Evolutionary conservation across 2,888 invertebrate genomes (phyloP), one percentile per base, ranked within the genome.

Genomic region (Meganola albula): DNA sequence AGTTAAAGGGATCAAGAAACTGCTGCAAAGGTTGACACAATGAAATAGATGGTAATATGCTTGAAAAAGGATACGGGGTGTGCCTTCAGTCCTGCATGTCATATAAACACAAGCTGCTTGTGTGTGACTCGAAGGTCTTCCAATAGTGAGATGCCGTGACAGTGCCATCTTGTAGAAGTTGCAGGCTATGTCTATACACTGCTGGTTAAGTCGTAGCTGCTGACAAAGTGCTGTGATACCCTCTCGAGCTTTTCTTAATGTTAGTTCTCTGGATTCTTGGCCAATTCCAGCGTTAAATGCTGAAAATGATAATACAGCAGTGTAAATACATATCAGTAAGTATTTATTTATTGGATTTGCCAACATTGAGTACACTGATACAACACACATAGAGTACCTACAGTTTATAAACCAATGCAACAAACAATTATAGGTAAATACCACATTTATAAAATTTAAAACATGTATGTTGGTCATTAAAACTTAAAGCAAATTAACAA

Each of bases 101-200:
- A 99, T 93, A 68, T 99, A 99, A 2, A 99, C 93, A 74, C 99
- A 99, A 12, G 99, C 98, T 16, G 98, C 98, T 63, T 97, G 93
- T 29, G 99, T 96, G 63, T 96, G 95, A 8, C 92, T 90, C 45
- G 94, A 93, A 51, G 93, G 94, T 18, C 99, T 88, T 6, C 99
- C 99, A 54, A 97, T 90, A 0, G 99, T 99, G 25, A 97, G 78
- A 56, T 95, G 93, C 9, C 92, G 85, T 30, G 90, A 89, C 8
- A 97, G 66, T 8, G 96, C 96, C 93, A 96, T 92, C 79, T 96
- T 96, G 75, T 96, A 98, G 73, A 97, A 97, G 67, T 94, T 95
- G 57, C 94, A 94, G 0, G 99, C 96, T 9, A 95, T 97, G 50
- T 98, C 97, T 45, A 97, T 92, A 60, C 95, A 96, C 63, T 96